Percentiles rank a stretch among this genome's conserved stretches.
phyloP scores from a whole-genome alignment of 2,888 invertebrate species.

The Hydrotaea cyrtoneurina region DNA sequence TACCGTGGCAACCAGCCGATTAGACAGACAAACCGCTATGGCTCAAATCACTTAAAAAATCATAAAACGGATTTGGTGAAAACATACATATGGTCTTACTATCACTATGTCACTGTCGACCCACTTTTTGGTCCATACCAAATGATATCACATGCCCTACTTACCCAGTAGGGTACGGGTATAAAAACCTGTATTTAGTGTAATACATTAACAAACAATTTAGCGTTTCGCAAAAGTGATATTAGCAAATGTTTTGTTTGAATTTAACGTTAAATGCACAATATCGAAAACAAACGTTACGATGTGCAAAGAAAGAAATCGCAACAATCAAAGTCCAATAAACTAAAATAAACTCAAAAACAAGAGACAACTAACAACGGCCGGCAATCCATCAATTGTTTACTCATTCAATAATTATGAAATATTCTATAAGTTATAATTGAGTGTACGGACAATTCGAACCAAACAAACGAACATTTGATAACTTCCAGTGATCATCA shows the following conservation, averaged over 20 bases:
- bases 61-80: too few species aligned
- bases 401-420: constrained; percentile 24
- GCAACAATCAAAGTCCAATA: constrained; percentile 63
- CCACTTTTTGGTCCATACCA: too few species aligned
- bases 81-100: too few species aligned
- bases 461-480: not conserved
- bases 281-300: not conserved
- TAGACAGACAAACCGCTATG: too few species aligned
- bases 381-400: not conserved
- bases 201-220: not conserved
- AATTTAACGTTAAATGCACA: not conserved
- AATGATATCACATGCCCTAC: too few species aligned
- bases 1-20: too few species aligned
- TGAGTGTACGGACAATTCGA: not conserved
- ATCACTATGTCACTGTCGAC: too few species aligned
- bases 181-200: not conserved
- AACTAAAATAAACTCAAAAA: constrained; percentile 59
- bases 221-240: not conserved
- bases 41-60: too few species aligned
- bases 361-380: not conserved
- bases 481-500: not conserved
- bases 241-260: not conserved
- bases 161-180: too few species aligned
- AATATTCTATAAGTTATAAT: not conserved
- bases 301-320: constrained; percentile 16